These are phyloP conservation scores for Aspidiotus rigidus DNA, from an alignment of 2,888 invertebrate species.

Conservation along the genomic window DNA sequence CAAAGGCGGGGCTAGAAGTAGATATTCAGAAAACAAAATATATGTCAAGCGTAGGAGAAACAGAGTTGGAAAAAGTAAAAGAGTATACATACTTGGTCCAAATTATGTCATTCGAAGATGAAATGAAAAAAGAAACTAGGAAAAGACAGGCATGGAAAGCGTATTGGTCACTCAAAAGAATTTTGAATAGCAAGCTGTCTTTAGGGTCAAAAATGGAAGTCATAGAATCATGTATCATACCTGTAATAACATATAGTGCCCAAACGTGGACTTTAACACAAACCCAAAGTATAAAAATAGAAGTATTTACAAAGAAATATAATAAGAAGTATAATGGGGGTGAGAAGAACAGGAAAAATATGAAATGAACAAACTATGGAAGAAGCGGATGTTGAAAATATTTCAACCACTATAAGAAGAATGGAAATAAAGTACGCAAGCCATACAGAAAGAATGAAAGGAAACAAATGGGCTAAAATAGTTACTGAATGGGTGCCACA, in stretches of 20 bases:
- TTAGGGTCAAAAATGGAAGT: neutral
- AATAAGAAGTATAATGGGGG: too few species aligned
- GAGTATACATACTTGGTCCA: neutral
- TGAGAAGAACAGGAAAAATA: too few species aligned
- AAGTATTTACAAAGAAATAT: neutral
- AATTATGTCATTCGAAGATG: neutral
- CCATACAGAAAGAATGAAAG: too few species aligned
- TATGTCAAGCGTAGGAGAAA: neutral
- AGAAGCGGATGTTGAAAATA: too few species aligned
- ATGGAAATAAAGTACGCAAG: too few species aligned
- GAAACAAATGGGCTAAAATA: too few species aligned
- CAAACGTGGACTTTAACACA: neutral
- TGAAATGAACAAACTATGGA: too few species aligned
- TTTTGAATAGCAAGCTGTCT: neutral
- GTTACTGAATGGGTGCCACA: too few species aligned
- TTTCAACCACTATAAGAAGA: too few species aligned
- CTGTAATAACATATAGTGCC: neutral
- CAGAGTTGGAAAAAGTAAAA: neutral
- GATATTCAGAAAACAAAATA: neutral
- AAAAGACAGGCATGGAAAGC: neutral
- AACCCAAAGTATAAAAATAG: neutral
- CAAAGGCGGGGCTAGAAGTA: neutral
- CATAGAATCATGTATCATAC: neutral
- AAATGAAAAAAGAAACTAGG: neutral
- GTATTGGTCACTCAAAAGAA: neutral